Conservation (phyloP, 2,797 vertebrate species). For the Brachymystax lenok region DNA sequence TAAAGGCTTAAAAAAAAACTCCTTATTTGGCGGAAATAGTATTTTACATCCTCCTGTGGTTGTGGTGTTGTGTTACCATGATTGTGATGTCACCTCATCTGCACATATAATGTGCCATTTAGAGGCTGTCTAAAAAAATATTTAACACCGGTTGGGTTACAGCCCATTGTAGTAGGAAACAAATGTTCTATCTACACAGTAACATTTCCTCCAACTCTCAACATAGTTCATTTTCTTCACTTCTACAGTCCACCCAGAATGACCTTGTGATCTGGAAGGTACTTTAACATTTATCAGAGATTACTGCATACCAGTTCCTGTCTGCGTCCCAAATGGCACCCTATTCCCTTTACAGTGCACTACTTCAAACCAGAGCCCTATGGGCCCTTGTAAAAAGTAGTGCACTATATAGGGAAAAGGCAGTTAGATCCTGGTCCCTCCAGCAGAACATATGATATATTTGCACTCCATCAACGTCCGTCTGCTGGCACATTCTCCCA, state of each 20-base stretch:
- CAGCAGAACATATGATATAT: slow-evolving; percentile 32
- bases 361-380: no score
- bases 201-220: background rate
- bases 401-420: background rate
- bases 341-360: background rate
- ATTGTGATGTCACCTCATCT: background rate
- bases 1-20: background rate
- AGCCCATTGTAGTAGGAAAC: background rate
- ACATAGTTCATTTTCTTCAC: background rate
- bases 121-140: background rate
- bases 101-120: background rate
- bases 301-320: background rate
- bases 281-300: background rate
- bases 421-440: slow-evolving; percentile 12
- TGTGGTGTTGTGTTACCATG: background rate
- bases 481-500: slow-evolving; percentile 19
- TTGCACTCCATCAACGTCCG: background rate
- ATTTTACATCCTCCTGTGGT: background rate
- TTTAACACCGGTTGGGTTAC: background rate
- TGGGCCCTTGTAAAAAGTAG: no score
- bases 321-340: background rate
- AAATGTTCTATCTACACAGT: background rate
- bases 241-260: no score
- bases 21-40: background rate
- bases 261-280: background rate